Conservation (phyloP, 2,113 vertebrate genomes). For the Odontesthes bonariensis region DNA sequence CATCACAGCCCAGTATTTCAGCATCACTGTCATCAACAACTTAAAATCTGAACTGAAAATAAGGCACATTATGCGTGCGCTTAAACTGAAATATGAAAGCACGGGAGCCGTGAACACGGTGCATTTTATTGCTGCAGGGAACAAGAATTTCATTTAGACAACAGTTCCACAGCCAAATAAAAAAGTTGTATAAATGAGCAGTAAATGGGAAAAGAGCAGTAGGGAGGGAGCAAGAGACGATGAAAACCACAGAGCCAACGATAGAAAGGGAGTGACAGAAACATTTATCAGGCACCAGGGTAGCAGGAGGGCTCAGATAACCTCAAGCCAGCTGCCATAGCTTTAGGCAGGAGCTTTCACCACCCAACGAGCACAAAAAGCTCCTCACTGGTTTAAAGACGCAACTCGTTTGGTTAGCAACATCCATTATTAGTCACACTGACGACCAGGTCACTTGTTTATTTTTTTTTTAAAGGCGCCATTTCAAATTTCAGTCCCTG, state of each 20-base stretch:
- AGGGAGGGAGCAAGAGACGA: neutral
- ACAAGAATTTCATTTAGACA: neutral
- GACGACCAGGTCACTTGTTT: neutral
- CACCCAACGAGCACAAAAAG: neutral
- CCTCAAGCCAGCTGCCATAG: slow-evolving; percentile 49
- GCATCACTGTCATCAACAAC: neutral
- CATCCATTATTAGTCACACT: slow-evolving; percentile 19
- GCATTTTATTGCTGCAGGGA: neutral
- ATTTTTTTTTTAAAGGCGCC: neutral
- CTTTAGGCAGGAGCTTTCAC: slow-evolving; percentile 35
- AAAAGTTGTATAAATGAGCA: neutral
- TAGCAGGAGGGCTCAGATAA: slow-evolving; percentile 35
- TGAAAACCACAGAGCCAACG: neutral
- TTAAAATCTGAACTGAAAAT: neutral
- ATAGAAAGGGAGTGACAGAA: slow-evolving; percentile 17
- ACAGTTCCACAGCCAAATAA: neutral
- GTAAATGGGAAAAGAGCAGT: neutral
- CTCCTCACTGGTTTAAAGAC: slow-evolving; percentile 14
- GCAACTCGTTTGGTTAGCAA: slow-evolving; percentile 20
- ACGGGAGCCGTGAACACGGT: neutral
- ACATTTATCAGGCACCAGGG: slow-evolving; percentile 39
- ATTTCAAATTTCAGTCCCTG: slow-evolving; percentile 1
- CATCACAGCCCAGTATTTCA: neutral
- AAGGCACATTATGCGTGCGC: neutral
- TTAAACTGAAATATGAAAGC: neutral